phyloP scores from a whole-genome alignment of 2,888 invertebrate species.

The Synanthedon formicaeformis region DNA sequence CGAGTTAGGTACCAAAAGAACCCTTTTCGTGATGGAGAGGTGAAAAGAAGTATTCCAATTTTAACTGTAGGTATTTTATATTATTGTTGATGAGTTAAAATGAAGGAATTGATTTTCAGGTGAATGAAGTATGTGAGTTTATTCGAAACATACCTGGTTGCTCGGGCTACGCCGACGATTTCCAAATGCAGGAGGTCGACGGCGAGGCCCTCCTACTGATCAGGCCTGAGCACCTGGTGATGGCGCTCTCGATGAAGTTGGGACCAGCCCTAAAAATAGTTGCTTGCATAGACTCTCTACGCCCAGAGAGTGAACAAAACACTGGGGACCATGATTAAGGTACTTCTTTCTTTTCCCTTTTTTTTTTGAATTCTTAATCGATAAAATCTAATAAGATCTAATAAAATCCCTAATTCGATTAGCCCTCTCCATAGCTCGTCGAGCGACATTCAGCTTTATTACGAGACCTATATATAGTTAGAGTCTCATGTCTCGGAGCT shows the following conservation, averaged over 20 bases:
- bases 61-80: no score
- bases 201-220: constrained; percentile 93
- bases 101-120: constrained; percentile 50
- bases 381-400: no score
- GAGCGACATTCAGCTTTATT: no score
- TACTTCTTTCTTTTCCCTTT: constrained; percentile 5
- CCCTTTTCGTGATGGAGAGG: no score
- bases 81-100: no score
- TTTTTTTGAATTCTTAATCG: no score
- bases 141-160: constrained; percentile 91
- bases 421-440: no score
- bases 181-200: constrained; percentile 94
- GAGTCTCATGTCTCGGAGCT: no score
- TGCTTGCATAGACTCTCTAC: constrained; percentile 88
- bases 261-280: constrained; percentile 97
- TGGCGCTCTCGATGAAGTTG: constrained; percentile 94
- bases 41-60: no score
- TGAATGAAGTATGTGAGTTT: constrained; percentile 89
- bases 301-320: constrained; percentile 69
- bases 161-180: constrained; percentile 93
- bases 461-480: no score
- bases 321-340: constrained; percentile 33
- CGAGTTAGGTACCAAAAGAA: no score
- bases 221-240: constrained; percentile 94
- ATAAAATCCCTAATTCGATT: not conserved